Conservation (phyloP, 92 coral and sea anemone genomes). For the Galaxea fascicularis region DNA sequence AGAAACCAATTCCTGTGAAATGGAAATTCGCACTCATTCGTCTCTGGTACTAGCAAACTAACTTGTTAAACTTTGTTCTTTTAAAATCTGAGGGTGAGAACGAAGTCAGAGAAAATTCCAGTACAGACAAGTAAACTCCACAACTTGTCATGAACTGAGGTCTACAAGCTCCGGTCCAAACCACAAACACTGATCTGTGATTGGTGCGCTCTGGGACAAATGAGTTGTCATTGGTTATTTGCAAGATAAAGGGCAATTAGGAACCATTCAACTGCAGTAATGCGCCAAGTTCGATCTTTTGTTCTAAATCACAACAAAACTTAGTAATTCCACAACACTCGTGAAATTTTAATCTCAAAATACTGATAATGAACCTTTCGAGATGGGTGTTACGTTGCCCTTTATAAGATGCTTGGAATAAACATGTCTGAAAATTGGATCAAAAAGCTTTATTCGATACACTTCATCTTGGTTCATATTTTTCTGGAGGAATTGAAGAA, state of each 20-base stretch:
- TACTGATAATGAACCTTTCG: conserved; percentile 4
- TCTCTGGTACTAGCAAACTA: background rate
- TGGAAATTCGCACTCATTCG: background rate
- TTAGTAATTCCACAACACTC: background rate
- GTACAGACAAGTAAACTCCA: background rate
- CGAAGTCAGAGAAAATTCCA: conserved; percentile 27
- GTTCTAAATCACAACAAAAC: conserved; percentile 11
- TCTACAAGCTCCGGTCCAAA: conserved; percentile 3
- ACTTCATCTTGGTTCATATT: background rate
- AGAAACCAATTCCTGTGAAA: background rate
- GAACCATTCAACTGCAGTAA: conserved; percentile 69
- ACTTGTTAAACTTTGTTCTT: background rate
- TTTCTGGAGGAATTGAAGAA: no score
- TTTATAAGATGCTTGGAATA: background rate
- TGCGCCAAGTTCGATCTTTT: conserved; percentile 29
- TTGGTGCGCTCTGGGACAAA: conserved; percentile 50
- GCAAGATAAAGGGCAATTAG: conserved; percentile 44
- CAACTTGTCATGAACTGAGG: conserved; percentile 7
- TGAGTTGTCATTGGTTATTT: conserved; percentile 60
- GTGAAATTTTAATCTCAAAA: conserved; percentile 21
- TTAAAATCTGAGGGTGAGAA: background rate
- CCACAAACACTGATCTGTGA: conserved; percentile 52
- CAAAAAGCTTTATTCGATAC: background rate
- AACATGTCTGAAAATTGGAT: background rate
- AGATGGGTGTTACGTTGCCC: background rate